Evolutionary conservation across 1,140 invertebrate genomes (phyloP), one percentile per base, ranked within the genome.

Genomic region (Drosophila pseudoananassae): DNA sequence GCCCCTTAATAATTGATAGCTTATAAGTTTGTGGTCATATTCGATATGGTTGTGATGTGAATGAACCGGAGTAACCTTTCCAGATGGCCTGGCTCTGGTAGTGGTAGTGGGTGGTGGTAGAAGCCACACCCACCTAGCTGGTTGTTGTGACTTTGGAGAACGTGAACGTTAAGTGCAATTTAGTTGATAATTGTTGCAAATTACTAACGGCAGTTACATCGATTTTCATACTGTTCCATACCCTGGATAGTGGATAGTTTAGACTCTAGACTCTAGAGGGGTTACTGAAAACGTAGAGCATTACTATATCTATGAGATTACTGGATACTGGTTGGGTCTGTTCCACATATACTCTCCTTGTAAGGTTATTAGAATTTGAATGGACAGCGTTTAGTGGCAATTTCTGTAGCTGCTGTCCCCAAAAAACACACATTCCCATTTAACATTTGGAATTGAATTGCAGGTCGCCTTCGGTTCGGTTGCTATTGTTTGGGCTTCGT

Each of bases 161-260:
- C 50, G 61, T 56, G 25, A 61, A 57, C 49, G 50, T 53, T 50
- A 65, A 64, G 31, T 70, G 82, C 61, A 78, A 64, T 87, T 76
- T 64, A 73, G 57, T 68, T 70, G 82, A 64, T 87, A 87, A 82
- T 87, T 87, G 76, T 64, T 33, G 69, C 70, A 82, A 87, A 78
- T 87, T 85, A 50, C 63, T 49, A 76, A 57, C 58, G 53, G 53
- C 47, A 85, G 65, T 85, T 61, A 77, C 51, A 73, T 84, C 81
- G 66, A 83, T 83, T 84, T 71, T 61, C 46, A 54, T 79, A 56
- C 76, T 64, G 59, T 49, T 15, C 31, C 38, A 7, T 27, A 27
- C 25, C 25, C 25, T 27, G 25, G n/a, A n/a, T n/a, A n/a, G n/a
- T n/a, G n/a, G n/a, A n/a, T n/a, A n/a, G n/a, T n/a, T n/a, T n/a